Conservation (phyloP, 2,888 invertebrate species). For the Eilema sororculum region DNA sequence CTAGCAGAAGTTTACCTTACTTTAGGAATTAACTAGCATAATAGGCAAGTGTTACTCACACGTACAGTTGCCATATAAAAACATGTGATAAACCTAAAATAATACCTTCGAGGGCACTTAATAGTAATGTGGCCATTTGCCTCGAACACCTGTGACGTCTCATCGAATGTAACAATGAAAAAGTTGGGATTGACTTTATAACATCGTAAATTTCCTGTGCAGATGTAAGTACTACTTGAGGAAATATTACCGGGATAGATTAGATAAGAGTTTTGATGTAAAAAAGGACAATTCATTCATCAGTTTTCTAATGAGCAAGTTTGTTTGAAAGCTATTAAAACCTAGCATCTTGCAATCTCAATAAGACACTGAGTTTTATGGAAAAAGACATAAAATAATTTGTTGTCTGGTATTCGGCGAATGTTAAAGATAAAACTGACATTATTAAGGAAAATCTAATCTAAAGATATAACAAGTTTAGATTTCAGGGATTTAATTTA, state of each 20-base stretch:
- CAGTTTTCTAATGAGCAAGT: too few relatives aligned
- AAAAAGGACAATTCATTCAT: too few relatives aligned
- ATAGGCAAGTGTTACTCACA: neutral
- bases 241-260: neutral
- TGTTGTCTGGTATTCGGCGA: too few relatives aligned
- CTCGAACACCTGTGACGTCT: neutral
- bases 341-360: too few relatives aligned
- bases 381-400: too few relatives aligned
- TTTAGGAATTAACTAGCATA: neutral
- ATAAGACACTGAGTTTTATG: too few relatives aligned
- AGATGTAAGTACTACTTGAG: neutral
- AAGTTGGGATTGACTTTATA: neutral
- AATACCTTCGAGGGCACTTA: neutral
- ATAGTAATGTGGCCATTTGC: neutral
- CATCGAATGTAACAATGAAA: slow-evolving; percentile 1
- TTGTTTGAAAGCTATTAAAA: too few relatives aligned
- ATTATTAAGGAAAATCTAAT: too few relatives aligned
- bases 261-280: too few relatives aligned
- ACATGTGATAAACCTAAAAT: neutral
- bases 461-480: too few relatives aligned
- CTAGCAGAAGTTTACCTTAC: neutral
- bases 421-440: too few relatives aligned
- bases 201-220: neutral
- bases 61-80: neutral
- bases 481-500: too few relatives aligned